phyloP scores from a whole-genome alignment of 2,888 invertebrate species.

The Archips xylosteana region DNA sequence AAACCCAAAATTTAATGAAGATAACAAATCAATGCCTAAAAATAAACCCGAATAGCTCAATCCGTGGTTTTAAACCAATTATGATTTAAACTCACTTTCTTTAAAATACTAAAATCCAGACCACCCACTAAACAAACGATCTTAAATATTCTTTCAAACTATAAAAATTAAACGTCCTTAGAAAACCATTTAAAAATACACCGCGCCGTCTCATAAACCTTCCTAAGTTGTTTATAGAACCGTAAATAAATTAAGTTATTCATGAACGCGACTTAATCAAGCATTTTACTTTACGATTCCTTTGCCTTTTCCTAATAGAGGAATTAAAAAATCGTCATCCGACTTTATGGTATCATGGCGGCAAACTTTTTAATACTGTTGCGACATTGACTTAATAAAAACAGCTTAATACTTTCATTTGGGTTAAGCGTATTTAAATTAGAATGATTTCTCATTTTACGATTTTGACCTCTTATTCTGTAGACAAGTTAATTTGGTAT shows the following conservation, averaged over 20 bases:
- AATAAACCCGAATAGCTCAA: not conserved
- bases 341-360: slow-evolving; percentile 33
- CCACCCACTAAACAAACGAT: slow-evolving; percentile 48
- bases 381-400: slow-evolving; percentile 34
- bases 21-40: too few species aligned
- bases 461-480: slow-evolving; percentile 19
- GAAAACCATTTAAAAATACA: slow-evolving; percentile 45
- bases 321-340: slow-evolving; percentile 30
- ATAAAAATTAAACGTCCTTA: slow-evolving; percentile 50
- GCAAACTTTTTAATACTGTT: slow-evolving; percentile 29
- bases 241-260: slow-evolving; percentile 51
- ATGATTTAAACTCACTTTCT: not conserved
- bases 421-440: slow-evolving; percentile 38
- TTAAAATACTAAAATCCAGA: slow-evolving; percentile 33
- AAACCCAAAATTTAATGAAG: too few species aligned
- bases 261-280: slow-evolving; percentile 46
- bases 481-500: not conserved
- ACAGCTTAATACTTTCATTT: slow-evolving; percentile 31
- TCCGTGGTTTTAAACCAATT: not conserved
- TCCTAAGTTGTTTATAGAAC: slow-evolving; percentile 49
- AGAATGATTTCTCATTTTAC: slow-evolving; percentile 29
- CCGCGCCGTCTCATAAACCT: slow-evolving; percentile 49
- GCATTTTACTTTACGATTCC: slow-evolving; percentile 36
- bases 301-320: slow-evolving; percentile 24
- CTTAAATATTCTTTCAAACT: slow-evolving; percentile 45